Evolutionary conservation across 1,140 invertebrate species (phyloP), one percentile per base, ranked within the genome.

Genomic region (Heliconius hermathena): DNA sequence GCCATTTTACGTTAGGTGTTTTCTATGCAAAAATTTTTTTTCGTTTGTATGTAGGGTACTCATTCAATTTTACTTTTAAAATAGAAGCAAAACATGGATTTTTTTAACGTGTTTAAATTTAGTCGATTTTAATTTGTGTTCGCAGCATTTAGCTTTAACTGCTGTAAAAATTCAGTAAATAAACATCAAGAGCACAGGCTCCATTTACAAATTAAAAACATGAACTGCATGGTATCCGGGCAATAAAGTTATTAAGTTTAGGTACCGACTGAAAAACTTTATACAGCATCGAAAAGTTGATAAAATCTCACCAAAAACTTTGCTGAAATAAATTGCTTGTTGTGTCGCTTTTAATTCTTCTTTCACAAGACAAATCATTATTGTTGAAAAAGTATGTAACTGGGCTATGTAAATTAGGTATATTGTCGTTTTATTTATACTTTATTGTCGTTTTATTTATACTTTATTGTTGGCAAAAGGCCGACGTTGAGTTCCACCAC

Each of bases 181-280:
- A 76, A 71, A 49, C 20, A 49, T 70, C 22, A 46, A 41, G 22
- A 76, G 66, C 74, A 76, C 22, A 60, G 70, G 66, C 74, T 81
- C 77, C 81, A 86, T 85, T 85, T 85, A 83, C 82, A 87, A 88
- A 87, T 88, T 88, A 85, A 85, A 89, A 85, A 87, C 79, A 82
- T 78, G 81, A 85, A 85, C 84, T 85, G 83, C 82, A 84, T 78
- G 81, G 75, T 74, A 75, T 85, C 85, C 84, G 84, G 84, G 83
- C 85, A 85, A 89, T 89, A 89, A 89, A 88, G 86, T 88, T 90
- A 89, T 81, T 79, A 70, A 79, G 70, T 76, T 91, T 90, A 89
- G 89, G 83, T 83, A 81, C 83, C 82, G 76, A 88, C 83, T 86
- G 87, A 83, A 87, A 81, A 81, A 80, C 73, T 83, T 84, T 84